Percentiles rank a stretch among this genome's conserved stretches.
phyloP scores from a whole-genome alignment of 2,888 invertebrate species.

The Cyaniris semiargus region DNA sequence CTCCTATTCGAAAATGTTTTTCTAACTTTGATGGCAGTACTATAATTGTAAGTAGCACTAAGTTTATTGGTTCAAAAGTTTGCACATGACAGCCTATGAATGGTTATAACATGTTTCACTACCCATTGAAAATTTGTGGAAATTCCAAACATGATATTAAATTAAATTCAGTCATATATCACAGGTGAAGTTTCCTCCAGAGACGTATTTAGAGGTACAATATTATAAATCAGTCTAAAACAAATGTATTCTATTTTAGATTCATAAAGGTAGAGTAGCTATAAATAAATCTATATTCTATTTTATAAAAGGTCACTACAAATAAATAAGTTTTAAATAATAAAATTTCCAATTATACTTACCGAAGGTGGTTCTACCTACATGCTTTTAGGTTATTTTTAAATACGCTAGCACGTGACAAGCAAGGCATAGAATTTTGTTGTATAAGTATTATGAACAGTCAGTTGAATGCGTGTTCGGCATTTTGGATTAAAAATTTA shows the following conservation, averaged over 20 bases:
- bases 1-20: too few relatives aligned
- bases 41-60: not conserved
- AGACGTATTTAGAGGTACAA: not conserved
- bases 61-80: not conserved
- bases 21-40: too few relatives aligned
- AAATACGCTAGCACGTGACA: not conserved
- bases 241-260: not conserved
- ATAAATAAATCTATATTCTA: too few relatives aligned
- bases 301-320: not conserved
- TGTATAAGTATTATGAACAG: too few relatives aligned
- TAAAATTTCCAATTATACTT: not conserved
- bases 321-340: not conserved
- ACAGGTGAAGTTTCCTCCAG: not conserved
- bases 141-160: not conserved
- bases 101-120: not conserved
- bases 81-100: not conserved
- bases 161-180: constrained; percentile 11
- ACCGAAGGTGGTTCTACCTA: not conserved
- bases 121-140: constrained; percentile 3
- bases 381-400: not conserved
- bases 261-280: not conserved
- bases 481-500: too few relatives aligned
- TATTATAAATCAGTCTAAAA: not conserved
- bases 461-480: too few relatives aligned
- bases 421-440: too few relatives aligned